A percentile compares a stretch with the other conserved stretches of the same genome.
Conservation (phyloP, 2,888 invertebrate genomes). For the Apoda limacodes region DNA sequence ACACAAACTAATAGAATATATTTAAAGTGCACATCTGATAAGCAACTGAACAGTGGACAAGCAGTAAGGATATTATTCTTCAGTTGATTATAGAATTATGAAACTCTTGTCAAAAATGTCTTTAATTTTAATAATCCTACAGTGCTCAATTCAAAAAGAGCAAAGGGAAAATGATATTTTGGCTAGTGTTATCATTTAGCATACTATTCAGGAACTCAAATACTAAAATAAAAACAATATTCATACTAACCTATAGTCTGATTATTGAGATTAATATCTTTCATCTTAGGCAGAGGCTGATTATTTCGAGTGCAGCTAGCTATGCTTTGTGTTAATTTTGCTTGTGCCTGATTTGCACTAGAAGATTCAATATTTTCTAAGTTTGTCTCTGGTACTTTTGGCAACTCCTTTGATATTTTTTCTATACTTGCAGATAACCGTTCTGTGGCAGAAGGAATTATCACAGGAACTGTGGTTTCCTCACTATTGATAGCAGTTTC, state of each 20-base stretch:
- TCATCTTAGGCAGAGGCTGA: slow-evolving; percentile 53
- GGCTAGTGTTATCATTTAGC: too few relatives aligned
- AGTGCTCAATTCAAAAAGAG: too few relatives aligned
- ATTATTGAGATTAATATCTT: slow-evolving; percentile 58
- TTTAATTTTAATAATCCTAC: too few relatives aligned
- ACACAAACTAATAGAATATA: too few relatives aligned
- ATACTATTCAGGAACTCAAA: too few relatives aligned
- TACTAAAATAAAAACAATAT: too few relatives aligned
- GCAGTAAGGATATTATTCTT: too few relatives aligned
- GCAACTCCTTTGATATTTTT: slow-evolving; percentile 47
- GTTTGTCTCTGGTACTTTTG: slow-evolving; percentile 22
- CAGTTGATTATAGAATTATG: too few relatives aligned
- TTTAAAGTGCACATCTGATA: too few relatives aligned
- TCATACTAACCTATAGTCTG: slow-evolving; percentile 51
- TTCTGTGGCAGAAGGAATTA: slow-evolving; percentile 45
- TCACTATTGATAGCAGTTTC: slow-evolving; percentile 33
- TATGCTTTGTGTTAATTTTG: slow-evolving; percentile 56
- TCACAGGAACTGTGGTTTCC: slow-evolving; percentile 24
- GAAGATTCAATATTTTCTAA: slow-evolving; percentile 36
- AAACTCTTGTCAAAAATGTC: too few relatives aligned
- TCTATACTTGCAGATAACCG: slow-evolving; percentile 55
- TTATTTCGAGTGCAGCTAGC: slow-evolving; percentile 43
- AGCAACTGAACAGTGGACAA: too few relatives aligned
- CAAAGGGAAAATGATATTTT: too few relatives aligned
- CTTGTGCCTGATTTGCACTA: slow-evolving; percentile 56